Conservation (phyloP, 2,113 vertebrate genomes). For the Sinosuthora webbiana region DNA sequence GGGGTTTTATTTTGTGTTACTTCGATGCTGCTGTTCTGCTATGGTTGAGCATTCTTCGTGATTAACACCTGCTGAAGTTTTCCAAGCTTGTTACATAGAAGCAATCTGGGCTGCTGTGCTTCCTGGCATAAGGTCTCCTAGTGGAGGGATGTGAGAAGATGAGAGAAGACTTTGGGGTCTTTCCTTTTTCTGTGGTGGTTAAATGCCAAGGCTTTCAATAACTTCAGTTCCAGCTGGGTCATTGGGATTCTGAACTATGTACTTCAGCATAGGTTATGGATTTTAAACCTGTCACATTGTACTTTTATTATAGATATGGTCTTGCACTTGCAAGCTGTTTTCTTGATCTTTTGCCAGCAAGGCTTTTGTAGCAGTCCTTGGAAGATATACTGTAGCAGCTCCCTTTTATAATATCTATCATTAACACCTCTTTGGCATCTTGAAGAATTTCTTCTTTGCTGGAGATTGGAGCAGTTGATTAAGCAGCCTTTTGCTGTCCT, state of each 20-base stretch:
- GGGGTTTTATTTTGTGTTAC: not conserved
- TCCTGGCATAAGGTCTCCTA: not conserved
- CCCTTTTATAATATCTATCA: slow-evolving; percentile 59
- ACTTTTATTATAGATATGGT: slow-evolving; percentile 55
- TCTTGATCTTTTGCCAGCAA: slow-evolving; percentile 69
- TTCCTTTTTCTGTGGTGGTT: not conserved
- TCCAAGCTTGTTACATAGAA: not conserved
- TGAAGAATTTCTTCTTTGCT: slow-evolving; percentile 54
- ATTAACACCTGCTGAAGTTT: not conserved
- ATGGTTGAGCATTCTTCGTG: not conserved
- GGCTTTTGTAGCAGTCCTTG: slow-evolving; percentile 58
- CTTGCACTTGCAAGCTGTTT: slow-evolving; percentile 46
- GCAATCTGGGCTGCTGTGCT: not conserved
- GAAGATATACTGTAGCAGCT: slow-evolving; percentile 49
- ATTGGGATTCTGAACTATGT: slow-evolving; percentile 54
- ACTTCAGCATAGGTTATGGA: slow-evolving; percentile 43
- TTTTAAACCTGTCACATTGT: slow-evolving; percentile 54
- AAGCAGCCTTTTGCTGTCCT: slow-evolving; percentile 60
- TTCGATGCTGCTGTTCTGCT: not conserved
- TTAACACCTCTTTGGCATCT: slow-evolving; percentile 67
- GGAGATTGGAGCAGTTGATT: slow-evolving; percentile 65
- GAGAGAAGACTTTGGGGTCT: not conserved
- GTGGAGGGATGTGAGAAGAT: not conserved
- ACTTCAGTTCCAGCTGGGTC: slow-evolving; percentile 25
- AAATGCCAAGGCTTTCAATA: slow-evolving; percentile 25